Evolutionary conservation across 2,888 invertebrate genomes (phyloP), one percentile per base, ranked within the genome.

Genomic region (Andrena trimmerana): DNA sequence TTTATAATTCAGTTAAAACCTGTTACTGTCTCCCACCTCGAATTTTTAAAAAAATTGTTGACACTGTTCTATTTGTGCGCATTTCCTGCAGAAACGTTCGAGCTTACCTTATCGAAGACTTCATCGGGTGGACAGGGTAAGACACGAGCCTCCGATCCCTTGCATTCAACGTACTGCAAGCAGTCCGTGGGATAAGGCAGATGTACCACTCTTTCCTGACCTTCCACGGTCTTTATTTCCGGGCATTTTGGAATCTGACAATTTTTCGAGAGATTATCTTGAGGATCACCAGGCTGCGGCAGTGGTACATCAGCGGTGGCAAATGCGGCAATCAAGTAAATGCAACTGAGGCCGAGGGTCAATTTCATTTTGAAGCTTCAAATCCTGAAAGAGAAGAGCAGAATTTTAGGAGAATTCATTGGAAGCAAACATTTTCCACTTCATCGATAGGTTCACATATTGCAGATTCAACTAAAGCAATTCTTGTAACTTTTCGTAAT

Each of bases 111-210:
- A 54, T 88, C 84, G 63, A 86, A 91, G n/a, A 86, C 68, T 33
- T 78, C 27, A 62, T 87, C 89, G 0, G 66, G 36, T 20, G 86
- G 85, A 48, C 90, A 90, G 3, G 81, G 66, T 2, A 65, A 62
- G 33, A 75, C 70, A 3, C 62, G 73, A 42, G n/a, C 29, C 20
- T 66, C 73, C 0, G 63, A 72, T 57, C 85, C 84, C 0, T 77
- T 62, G 29, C 89, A 91, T 54, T 79, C 54, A 20, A 90, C 70
- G 54, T 90, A 89, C 20, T 85, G 80, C 3, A 86, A 65, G 50
- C 88, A 91, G 42, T 90, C 88, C 42, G 88, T 13, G 7, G 88
- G 88, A 72, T 87, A 87, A 1, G 73, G 71, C 29, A 91, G 31
- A 54, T 36, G 73, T 20, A 75, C 8, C 3, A 66, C 50, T n/a